Percentiles rank a stretch among this genome's conserved stretches.
Conservation (phyloP, 2,797 vertebrate species). For the Crenuchus spilurus region DNA sequence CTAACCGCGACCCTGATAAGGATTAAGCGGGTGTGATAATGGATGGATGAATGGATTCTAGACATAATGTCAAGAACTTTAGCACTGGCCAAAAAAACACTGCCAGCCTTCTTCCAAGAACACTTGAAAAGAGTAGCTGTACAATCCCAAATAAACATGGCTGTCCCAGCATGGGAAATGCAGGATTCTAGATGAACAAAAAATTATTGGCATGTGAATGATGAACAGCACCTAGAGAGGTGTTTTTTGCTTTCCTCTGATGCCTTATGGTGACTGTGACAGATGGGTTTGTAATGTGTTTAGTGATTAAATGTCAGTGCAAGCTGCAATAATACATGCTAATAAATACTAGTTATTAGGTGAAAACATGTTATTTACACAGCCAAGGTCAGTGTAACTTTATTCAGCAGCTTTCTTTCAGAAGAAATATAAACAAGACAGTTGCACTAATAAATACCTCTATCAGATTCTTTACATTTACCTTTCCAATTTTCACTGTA, state of each 20-base stretch:
- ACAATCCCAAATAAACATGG: too few relatives aligned
- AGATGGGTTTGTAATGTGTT: background rate
- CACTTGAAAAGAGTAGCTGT: too few relatives aligned
- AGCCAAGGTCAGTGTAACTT: background rate
- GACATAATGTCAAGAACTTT: too few relatives aligned
- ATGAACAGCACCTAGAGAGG: slow-evolving; percentile 5
- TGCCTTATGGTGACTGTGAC: background rate
- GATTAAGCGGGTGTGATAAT: too few relatives aligned
- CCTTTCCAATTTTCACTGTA: too few relatives aligned
- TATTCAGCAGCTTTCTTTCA: background rate
- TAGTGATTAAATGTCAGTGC: slow-evolving; percentile 12
- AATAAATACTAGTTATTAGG: background rate
- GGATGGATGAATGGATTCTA: too few relatives aligned
- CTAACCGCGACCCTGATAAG: too few relatives aligned
- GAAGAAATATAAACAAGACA: background rate
- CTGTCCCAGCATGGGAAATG: background rate
- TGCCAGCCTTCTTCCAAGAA: too few relatives aligned
- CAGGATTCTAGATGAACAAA: background rate
- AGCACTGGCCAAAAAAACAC: too few relatives aligned
- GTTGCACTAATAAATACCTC: too few relatives aligned
- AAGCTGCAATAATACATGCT: background rate
- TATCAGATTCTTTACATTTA: too few relatives aligned
- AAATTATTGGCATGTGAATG: background rate
- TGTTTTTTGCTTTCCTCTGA: background rate
- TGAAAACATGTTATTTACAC: background rate